Evolutionary conservation across 2,888 invertebrate genomes (phyloP).

Genomic region (Xestia rhomboidea): DNA sequence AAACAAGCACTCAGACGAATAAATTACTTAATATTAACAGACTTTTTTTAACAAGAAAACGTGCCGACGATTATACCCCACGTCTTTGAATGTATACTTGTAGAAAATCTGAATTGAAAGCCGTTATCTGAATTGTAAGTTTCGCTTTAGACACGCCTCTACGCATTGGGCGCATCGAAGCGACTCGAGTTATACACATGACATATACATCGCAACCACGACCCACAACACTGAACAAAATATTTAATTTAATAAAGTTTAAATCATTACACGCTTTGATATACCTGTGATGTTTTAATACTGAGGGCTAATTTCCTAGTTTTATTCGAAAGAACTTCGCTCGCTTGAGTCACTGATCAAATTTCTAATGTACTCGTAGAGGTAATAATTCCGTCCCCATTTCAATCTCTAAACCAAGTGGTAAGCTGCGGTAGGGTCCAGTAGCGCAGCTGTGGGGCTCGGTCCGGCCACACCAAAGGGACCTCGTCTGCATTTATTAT

Average conservation of each 20-base stretch:
- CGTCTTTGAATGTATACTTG: conserved; percentile 10
- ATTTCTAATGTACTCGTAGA: neutral
- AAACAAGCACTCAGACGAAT: conserved; percentile 38
- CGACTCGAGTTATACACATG: neutral
- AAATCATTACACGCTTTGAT: neutral
- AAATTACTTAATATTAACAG: conserved; percentile 15
- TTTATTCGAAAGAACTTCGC: neutral
- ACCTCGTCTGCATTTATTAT: too few species aligned
- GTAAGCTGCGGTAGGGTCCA: conserved; percentile 3
- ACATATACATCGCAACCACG: too few species aligned
- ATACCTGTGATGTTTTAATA: neutral
- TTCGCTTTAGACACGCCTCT: neutral
- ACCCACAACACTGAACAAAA: neutral
- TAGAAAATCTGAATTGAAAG: conserved; percentile 29
- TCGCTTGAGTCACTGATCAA: neutral
- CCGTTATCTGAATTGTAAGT: conserved; percentile 7
- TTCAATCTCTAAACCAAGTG: neutral
- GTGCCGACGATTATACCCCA: neutral
- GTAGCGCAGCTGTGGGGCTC: too few species aligned
- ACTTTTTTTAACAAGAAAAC: neutral
- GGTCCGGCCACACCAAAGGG: conserved; percentile 2
- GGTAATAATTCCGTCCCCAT: neutral
- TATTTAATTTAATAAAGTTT: neutral
- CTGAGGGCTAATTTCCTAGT: neutral
- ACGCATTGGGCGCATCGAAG: neutral